These are phyloP conservation scores for Panthera uncia DNA, from an alignment of 2,113 vertebrate species.

Conservation along the genomic window DNA sequence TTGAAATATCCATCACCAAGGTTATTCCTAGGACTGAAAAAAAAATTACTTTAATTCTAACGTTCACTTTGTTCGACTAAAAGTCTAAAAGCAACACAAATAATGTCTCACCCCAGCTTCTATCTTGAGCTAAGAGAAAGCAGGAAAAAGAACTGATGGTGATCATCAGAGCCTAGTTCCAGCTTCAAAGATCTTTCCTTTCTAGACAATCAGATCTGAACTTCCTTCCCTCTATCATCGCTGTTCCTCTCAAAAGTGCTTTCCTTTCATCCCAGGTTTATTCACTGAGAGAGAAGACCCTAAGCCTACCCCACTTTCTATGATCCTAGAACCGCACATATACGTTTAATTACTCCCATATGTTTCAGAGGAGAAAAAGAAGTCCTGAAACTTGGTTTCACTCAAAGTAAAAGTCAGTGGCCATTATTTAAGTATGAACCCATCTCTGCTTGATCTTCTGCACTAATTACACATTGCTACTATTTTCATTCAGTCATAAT, in stretches of 20 bases:
- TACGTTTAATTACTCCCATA: background rate
- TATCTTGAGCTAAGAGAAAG: constrained; percentile 4
- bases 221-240: background rate
- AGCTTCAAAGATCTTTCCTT: background rate
- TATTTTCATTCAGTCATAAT: constrained; percentile 20
- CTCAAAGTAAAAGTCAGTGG: constrained; percentile 10
- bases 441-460: background rate
- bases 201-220: background rate
- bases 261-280: background rate
- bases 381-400: background rate
- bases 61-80: background rate
- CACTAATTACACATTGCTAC: constrained; percentile 35
- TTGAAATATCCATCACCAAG: constrained; percentile 9
- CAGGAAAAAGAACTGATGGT: background rate
- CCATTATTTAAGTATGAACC: background rate
- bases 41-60: background rate
- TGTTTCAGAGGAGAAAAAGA: constrained; percentile 5
- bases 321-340: background rate
- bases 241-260: background rate
- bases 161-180: background rate
- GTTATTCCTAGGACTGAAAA: constrained; percentile 12
- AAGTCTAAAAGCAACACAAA: constrained; percentile 23
- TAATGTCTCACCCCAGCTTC: background rate
- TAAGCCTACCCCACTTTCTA: background rate
- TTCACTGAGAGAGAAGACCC: background rate